Base-by-base conservation (phyloP, 2,113 vertebrate genomes). In the Coturnix japonica region DNA sequence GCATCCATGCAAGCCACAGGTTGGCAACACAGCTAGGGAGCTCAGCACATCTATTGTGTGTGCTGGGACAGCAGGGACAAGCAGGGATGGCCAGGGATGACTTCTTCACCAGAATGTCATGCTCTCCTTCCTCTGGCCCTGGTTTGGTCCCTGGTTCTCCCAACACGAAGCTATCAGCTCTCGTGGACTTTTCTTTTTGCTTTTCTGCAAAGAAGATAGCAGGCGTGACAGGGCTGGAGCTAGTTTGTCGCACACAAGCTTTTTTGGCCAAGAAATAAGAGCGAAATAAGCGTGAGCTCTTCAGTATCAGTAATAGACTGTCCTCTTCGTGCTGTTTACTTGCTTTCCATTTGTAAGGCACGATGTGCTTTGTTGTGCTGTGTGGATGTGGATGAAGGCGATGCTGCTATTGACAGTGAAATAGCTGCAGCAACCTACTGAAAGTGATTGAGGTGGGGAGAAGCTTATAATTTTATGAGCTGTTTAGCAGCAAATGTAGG, bases 211-310 rank as follows among this genome's bases (percentile, higher is more conserved):
- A 8, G 81, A 84, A 57, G 43, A 25, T n/a, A 67, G 66, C 67
- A 87, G 81, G 49, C 76, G 56, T 70, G 65, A 85, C 81, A 39
- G 75, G 37, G 67, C 59, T 64, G 67, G 81, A 74, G 67, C 59
- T 80, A 46, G 41, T n/a, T 74, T 1, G 0, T 26, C 39, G 56
- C 39, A 47, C 65, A 56, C 11, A n/a, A 57, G 56, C 75, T 77
- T 75, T 93, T 85, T 35, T 74, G 81, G 39, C 56, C 21, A 47
- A 51, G 66, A 81, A 88, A 33, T 4, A 57, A 39, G 35, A 86
- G 46, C 81, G 82, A 82, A 92, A 92, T 77, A 81, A 70, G 44
- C 17, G 49, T 28, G 78, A 85, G 41, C 78, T 89, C 83, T 70
- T 81, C 5, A 56, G 49, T 59, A 46, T 72, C 44, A 33, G 61